A percentile compares a stretch with the other conserved stretches of the same genome.
Conservation (phyloP, 1,140 invertebrate genomes). For the Bombus huntii region DNA sequence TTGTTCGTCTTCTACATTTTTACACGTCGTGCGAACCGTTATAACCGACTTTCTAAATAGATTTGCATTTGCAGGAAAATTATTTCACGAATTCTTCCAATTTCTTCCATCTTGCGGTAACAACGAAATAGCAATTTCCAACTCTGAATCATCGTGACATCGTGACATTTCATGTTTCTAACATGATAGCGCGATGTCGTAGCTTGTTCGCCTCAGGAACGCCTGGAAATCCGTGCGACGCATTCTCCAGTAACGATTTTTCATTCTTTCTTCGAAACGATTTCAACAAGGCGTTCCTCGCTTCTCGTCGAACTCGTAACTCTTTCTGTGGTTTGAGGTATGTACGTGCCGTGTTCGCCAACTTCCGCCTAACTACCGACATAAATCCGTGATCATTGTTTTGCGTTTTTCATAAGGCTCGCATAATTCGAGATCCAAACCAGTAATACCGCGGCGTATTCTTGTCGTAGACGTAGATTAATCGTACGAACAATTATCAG, state of each 20-base stretch:
- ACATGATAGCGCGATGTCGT: not conserved
- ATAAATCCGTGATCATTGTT: slow-evolving; percentile 38
- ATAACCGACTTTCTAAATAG: not conserved
- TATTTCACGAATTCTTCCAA: not conserved
- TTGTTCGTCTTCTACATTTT: too few relatives aligned
- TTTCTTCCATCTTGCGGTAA: not conserved
- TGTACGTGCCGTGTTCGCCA: slow-evolving; percentile 45
- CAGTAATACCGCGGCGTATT: not conserved
- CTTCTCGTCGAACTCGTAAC: slow-evolving; percentile 51
- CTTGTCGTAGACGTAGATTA: not conserved
- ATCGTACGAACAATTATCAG: not conserved
- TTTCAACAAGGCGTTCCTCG: slow-evolving; percentile 16
- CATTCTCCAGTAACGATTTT: slow-evolving; percentile 4
- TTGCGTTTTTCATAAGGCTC: not conserved
- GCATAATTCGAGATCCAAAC: too few relatives aligned
- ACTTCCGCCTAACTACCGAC: slow-evolving; percentile 22
- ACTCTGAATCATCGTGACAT: not conserved
- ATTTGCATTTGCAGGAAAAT: not conserved
- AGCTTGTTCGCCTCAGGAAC: not conserved
- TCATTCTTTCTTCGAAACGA: slow-evolving; percentile 25
- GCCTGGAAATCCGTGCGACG: slow-evolving; percentile 11
- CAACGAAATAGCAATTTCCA: not conserved
- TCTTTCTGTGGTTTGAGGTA: slow-evolving; percentile 41
- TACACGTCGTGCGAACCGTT: too few relatives aligned
- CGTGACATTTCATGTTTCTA: not conserved